These are phyloP conservation scores for Mareca strepera DNA, from an alignment of 2,797 vertebrate genomes.

Conservation along the genomic window DNA sequence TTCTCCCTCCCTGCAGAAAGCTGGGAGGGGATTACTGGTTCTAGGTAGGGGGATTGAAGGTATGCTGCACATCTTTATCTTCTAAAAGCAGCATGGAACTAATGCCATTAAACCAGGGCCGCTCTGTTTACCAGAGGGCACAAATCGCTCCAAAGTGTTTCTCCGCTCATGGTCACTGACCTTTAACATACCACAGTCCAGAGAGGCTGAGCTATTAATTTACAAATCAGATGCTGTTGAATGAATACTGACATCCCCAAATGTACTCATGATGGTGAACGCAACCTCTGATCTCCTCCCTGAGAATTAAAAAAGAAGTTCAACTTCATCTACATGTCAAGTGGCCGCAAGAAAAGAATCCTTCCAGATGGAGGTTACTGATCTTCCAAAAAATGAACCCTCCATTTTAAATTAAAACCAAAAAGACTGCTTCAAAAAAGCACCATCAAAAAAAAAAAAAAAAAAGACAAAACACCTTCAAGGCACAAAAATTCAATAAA, in stretches of 20 bases:
- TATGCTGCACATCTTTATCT: constrained; percentile 21
- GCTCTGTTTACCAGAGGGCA: constrained; percentile 43
- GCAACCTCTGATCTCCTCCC: constrained; percentile 31
- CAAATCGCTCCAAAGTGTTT: constrained; percentile 5
- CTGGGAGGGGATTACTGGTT: constrained; percentile 20
- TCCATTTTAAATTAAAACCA: constrained; percentile 53
- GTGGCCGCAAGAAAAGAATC: constrained; percentile 53
- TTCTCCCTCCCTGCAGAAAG: constrained; percentile 8
- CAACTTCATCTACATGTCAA: constrained; percentile 33
- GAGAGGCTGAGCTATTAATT: constrained; percentile 52
- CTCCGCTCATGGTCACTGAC: constrained; percentile 28
- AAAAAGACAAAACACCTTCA: neutral
- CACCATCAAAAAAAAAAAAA: rapidly evolving
- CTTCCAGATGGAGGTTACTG: constrained; percentile 48
- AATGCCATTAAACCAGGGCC: constrained; percentile 36
- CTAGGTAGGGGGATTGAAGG: constrained; percentile 29
- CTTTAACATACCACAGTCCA: constrained; percentile 35
- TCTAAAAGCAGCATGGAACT: constrained; percentile 47
- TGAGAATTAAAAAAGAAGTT: neutral
- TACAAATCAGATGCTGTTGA: constrained; percentile 28
- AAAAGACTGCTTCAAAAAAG: neutral
- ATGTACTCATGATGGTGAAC: constrained; percentile 24
- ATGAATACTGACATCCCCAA: constrained; percentile 11
- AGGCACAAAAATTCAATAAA: constrained; percentile 22
- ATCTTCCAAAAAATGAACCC: constrained; percentile 50